Evolutionary conservation across 2,113 vertebrate species (phyloP).

Genomic region (Crotalus helleri): DNA sequence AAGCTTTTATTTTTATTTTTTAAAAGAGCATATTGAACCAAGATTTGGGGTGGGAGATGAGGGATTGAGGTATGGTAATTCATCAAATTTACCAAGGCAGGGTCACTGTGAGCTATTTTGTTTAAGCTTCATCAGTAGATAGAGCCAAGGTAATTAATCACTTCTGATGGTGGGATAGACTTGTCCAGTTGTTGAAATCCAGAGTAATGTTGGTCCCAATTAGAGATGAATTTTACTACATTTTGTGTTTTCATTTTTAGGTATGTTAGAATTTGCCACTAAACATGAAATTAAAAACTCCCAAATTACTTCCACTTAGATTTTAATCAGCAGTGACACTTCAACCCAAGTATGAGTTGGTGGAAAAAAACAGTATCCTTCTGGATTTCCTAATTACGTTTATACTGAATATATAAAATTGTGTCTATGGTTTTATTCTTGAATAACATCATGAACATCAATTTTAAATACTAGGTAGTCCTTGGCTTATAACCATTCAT

Average conservation of each 20-base stretch:
- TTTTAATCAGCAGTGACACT: neutral
- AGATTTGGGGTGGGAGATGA: neutral
- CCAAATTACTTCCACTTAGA: neutral
- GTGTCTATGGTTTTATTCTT: neutral
- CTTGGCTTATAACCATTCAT: neutral
- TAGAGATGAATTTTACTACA: neutral
- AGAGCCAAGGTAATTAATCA: neutral
- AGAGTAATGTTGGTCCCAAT: neutral
- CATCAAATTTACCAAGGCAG: neutral
- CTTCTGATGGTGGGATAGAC: neutral
- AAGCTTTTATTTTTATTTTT: neutral
- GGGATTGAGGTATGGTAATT: neutral
- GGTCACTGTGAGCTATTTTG: neutral
- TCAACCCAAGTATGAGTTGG: neutral
- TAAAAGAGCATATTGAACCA: neutral
- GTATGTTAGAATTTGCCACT: neutral
- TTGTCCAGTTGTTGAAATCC: neutral
- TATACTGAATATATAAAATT: neutral
- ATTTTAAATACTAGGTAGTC: neutral
- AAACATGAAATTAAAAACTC: neutral
- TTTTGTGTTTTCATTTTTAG: neutral
- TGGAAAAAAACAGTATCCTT: neutral
- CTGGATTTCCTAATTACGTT: neutral
- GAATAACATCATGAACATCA: neutral
- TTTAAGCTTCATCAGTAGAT: neutral